These are phyloP conservation scores for Cranoglanis bouderius DNA, from an alignment of 2,113 vertebrate genomes.

Conservation along the genomic window DNA sequence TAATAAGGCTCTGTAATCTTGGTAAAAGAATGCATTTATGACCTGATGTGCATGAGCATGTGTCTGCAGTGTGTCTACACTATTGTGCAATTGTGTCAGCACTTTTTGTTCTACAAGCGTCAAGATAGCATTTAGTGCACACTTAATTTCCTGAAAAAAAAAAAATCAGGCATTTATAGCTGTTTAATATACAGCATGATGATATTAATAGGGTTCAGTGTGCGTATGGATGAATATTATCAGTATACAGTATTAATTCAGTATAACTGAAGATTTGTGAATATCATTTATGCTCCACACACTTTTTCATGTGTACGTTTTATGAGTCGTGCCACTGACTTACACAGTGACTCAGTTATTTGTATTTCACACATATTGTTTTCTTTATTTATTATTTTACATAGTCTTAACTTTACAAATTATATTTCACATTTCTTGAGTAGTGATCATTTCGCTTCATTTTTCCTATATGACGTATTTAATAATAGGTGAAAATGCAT, in stretches of 20 bases:
- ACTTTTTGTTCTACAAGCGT: background rate
- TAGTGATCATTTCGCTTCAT: background rate
- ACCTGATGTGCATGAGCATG: background rate
- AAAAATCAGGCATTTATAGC: no score
- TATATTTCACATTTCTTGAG: background rate
- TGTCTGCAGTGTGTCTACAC: constrained; percentile 9
- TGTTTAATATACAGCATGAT: background rate
- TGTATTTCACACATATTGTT: background rate
- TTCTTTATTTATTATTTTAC: background rate
- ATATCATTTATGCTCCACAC: background rate
- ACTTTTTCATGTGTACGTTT: background rate
- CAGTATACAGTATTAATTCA: background rate
- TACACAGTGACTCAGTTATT: background rate
- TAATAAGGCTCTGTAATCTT: background rate
- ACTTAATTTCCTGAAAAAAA: background rate
- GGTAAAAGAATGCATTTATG: background rate
- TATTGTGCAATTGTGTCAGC: constrained; percentile 35
- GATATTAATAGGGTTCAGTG: background rate
- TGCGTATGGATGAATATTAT: background rate
- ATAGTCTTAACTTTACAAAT: background rate
- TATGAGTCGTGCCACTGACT: background rate
- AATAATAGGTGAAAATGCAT: background rate
- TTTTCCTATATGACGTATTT: background rate
- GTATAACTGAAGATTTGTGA: background rate
- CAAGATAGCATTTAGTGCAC: background rate